phyloP scores from a whole-genome alignment of 1,140 invertebrate genomes.

The Lasioglossum albipes region DNA sequence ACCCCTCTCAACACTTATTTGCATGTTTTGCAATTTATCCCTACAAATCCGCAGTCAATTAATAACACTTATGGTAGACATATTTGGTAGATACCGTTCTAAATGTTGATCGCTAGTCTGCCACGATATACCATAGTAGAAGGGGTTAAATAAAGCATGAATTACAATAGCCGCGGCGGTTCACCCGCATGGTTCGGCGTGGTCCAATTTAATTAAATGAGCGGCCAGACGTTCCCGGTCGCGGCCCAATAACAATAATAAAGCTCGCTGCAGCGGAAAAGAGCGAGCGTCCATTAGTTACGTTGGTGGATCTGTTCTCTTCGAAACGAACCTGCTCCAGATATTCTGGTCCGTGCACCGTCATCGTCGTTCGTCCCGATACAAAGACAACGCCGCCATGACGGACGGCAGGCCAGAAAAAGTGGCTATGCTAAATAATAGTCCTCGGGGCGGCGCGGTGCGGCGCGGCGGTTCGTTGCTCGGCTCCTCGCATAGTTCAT shows the following conservation, averaged over 20 bases:
- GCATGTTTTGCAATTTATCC: no score
- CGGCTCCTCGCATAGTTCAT: constrained; percentile 70
- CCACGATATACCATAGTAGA: no score
- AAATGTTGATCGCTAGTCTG: no score
- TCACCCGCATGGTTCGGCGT: background rate
- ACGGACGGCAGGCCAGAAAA: constrained; percentile 64
- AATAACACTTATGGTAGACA: no score
- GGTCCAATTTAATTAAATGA: constrained; percentile 45
- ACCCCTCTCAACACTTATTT: background rate
- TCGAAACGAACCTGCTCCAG: constrained; percentile 69
- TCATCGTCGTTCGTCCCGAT: constrained; percentile 74
- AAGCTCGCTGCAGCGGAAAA: constrained; percentile 66
- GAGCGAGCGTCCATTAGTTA: constrained; percentile 73
- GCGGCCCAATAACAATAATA: constrained; percentile 75
- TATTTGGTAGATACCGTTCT: no score
- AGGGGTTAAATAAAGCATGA: background rate
- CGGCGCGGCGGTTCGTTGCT: constrained; percentile 47
- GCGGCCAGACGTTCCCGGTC: constrained; percentile 11
- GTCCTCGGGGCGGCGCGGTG: constrained; percentile 59
- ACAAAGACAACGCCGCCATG: constrained; percentile 77
- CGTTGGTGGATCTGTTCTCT: constrained; percentile 43
- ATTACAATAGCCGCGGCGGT: constrained; percentile 27
- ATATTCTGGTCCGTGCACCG: constrained; percentile 70
- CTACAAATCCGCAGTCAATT: no score
- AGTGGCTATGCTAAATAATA: constrained; percentile 80